phyloP scores from a whole-genome alignment of 2,113 vertebrate species.

The Chascanopsetta lugubris region DNA sequence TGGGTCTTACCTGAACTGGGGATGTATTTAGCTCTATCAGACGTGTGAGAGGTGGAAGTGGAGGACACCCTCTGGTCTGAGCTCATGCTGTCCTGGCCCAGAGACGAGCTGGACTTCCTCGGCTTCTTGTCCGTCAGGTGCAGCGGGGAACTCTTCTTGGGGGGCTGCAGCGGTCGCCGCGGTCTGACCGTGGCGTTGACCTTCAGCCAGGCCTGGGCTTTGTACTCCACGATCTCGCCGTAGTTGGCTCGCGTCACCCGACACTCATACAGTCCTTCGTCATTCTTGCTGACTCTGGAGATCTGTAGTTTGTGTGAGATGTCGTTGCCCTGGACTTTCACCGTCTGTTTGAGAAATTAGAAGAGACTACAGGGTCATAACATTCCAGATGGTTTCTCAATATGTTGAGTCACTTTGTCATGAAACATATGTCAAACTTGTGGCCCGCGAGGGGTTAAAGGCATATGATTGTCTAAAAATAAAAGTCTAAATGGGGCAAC shows the following conservation, averaged over 20 bases:
- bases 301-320: slow-evolving; percentile 98
- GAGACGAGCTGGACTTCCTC: slow-evolving; percentile 83
- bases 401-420: neutral
- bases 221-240: slow-evolving; percentile 92
- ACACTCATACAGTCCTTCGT: slow-evolving; percentile 94
- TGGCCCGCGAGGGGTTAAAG: too few relatives aligned
- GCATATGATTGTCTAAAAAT: too few relatives aligned
- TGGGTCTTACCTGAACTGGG: slow-evolving; percentile 89
- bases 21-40: slow-evolving; percentile 91
- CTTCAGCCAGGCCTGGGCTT: slow-evolving; percentile 91
- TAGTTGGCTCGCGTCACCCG: slow-evolving; percentile 93
- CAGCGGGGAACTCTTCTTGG: slow-evolving; percentile 91
- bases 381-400: neutral
- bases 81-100: slow-evolving; percentile 83
- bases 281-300: slow-evolving; percentile 91
- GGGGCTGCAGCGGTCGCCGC: slow-evolving; percentile 79
- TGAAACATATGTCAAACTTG: too few relatives aligned
- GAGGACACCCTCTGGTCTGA: slow-evolving; percentile 84
- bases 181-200: slow-evolving; percentile 87
- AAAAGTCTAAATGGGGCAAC: too few relatives aligned
- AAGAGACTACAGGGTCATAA: slow-evolving; percentile 41
- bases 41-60: slow-evolving; percentile 88
- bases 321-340: slow-evolving; percentile 98
- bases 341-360: slow-evolving; percentile 83
- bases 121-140: slow-evolving; percentile 93